These are phyloP conservation scores for Spongilla lacustris DNA, from an alignment of 37 sponge, comb jelly and placozoan genomes.

Conservation along the genomic window DNA sequence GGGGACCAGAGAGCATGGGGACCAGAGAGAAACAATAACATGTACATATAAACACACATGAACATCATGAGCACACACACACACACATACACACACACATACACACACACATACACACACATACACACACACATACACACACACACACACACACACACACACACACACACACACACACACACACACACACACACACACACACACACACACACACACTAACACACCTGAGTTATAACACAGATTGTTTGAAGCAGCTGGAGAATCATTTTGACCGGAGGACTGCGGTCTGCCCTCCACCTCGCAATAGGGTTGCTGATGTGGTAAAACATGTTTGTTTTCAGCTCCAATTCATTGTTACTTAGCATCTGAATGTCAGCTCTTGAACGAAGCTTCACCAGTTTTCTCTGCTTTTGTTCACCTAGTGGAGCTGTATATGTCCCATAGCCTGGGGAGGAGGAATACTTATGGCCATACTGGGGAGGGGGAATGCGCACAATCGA, in stretches of 20 bases:
- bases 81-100: too few relatives aligned
- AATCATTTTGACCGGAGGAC: conserved; percentile 47
- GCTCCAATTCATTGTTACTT: conserved; percentile 47
- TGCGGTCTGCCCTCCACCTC: conserved; percentile 60
- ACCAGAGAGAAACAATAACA: too few relatives aligned
- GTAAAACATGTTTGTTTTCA: conserved; percentile 52
- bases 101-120: too few relatives aligned
- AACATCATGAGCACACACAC: too few relatives aligned
- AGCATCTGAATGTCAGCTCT: conserved; percentile 32
- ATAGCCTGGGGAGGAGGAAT: background rate
- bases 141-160: too few relatives aligned
- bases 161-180: background rate
- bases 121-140: too few relatives aligned
- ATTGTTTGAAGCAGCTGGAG: conserved; percentile 58
- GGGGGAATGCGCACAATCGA: background rate
- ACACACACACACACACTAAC: background rate
- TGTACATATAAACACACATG: too few relatives aligned
- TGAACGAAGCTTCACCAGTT: conserved; percentile 19
- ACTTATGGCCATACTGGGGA: too few relatives aligned
- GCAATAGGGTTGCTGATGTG: conserved; percentile 66
- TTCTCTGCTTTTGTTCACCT: background rate
- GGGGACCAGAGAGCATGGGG: too few relatives aligned
- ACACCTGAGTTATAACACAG: conserved; percentile 48
- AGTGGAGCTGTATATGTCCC: background rate
- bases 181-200: background rate